Base-by-base conservation (phyloP, 2,888 invertebrate species). In the Chalcosyrphus nemorum region DNA sequence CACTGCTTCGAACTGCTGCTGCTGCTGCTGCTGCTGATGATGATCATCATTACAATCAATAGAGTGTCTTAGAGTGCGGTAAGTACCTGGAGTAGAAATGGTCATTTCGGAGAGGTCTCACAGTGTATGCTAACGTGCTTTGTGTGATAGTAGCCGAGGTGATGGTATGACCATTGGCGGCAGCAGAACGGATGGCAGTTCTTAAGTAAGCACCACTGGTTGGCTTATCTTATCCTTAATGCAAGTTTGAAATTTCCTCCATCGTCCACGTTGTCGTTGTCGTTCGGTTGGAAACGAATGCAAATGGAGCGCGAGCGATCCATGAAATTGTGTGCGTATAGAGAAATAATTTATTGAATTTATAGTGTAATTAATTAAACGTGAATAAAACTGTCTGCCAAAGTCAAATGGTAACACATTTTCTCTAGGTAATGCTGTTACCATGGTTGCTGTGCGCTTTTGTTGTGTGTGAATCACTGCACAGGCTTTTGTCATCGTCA, bases 301-400 rank as follows among this genome's bases (percentile, higher is more conserved):
- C 72, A 72, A 78, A 74, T 82, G 66, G 52, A 24, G 47, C 45
- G 9, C 27, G 56, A 54, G 68, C 68, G 35, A 78, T 74, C 78
- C 54, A 63, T 78, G 74, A 66, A 70, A 74, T 75, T 70, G 24
- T n/a, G 70, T 86, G 86, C 86, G 75, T 86, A 65, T 70, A 63
- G 56, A 57, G 70, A 71, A 84, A 86, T 87, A 87, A 87, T 87
- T 87, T 87, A 86, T 87, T 80, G 86, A 87, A 86, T 87, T 87
- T 86, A 87, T 87, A 85, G 74, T 81, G 86, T 87, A 87, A 87
- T 87, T 87, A 87, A 87, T 87, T 87, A 86, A 85, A 86, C 81
- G 80, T 84, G 86, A 87, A 86, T 87, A 86, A 86, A 86, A 86
- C 82, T 86, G 87, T 87, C 86, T 76, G 61, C 68, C 77, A 54